Base-by-base conservation (phyloP, 2,113 vertebrate species). In the Equus przewalskii region DNA sequence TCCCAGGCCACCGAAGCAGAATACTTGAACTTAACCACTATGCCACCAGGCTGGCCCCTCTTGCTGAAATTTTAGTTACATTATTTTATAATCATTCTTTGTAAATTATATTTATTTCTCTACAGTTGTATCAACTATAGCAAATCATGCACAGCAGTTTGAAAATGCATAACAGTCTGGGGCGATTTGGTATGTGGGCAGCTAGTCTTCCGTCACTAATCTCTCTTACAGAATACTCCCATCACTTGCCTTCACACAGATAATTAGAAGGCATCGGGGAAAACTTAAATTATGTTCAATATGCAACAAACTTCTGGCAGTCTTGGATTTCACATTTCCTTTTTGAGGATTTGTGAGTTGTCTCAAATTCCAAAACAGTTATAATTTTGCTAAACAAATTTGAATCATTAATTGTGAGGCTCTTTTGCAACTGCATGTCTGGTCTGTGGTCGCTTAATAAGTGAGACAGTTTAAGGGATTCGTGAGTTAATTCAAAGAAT, bases 31-130 rank as follows among this genome's bases (percentile, higher is more conserved):
- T 41, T 41, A 41, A 41, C 36, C 36, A 41, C 36, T 41, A 41
- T 41, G 36, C 36, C 36, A 41, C 36, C 36, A 41, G 36, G 36
- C 36, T 41, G 36, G 36, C 36, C 36, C 36, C 36, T 41, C 36
- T 41, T 73, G 54, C 56, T 82, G 36, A 67, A 64, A 78, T 89
- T 78, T 78, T 67, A 46, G 49, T 82, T 69, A 51, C 1, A 15
- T 81, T 73, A 72, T 73, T 89, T 81, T 87, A 30, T 75, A 49
- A 54, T 78, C 36, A 93, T 7, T 58, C 16, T 44, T 65, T 69
- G 33, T 84, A 79, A 67, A 8, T 75, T 87, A 44, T 69, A 65
- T 95, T 54, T 92, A n/a, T 81, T 86, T 86, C 54, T 86, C 56
- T 86, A 24, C 36, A 67, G 30, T 62, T 80, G 19, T 79, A 41